phyloP scores from a whole-genome alignment of 2,797 vertebrate genomes.

The Acipenser ruthenus region DNA sequence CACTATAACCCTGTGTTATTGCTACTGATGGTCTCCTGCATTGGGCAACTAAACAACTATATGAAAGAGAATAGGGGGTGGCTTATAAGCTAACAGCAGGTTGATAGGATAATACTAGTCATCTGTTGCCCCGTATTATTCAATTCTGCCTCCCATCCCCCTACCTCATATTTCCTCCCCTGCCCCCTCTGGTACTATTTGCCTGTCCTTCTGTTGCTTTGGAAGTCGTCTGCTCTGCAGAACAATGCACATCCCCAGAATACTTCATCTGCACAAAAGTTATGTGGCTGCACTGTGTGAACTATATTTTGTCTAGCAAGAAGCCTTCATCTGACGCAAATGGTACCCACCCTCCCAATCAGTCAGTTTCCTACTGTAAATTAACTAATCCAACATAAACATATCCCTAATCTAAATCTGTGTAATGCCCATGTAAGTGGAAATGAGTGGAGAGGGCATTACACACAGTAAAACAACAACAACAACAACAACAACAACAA shows the following conservation, averaged over 20 bases:
- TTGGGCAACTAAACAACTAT: slow-evolving; percentile 42
- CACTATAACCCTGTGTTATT: slow-evolving; percentile 53
- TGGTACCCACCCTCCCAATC: slow-evolving; percentile 6
- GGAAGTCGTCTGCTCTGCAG: slow-evolving; percentile 18
- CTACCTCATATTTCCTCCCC: slow-evolving; percentile 48
- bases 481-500: too few relatives aligned
- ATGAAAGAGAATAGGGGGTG: slow-evolving; percentile 53
- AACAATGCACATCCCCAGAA: slow-evolving; percentile 12
- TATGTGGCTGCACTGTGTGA: background rate
- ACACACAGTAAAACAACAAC: background rate
- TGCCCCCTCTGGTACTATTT: slow-evolving; percentile 34
- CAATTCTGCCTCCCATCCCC: slow-evolving; percentile 42
- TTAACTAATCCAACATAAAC: slow-evolving; percentile 47
- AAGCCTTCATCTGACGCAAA: slow-evolving; percentile 2
- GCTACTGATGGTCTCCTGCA: slow-evolving; percentile 48
- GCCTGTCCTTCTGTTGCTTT: slow-evolving; percentile 26
- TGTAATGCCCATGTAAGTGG: slow-evolving; percentile 36
- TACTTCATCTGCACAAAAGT: slow-evolving; percentile 11
- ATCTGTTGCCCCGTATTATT: slow-evolving; percentile 66
- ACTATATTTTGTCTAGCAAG: slow-evolving; percentile 15
- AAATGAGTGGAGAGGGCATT: slow-evolving; percentile 25
- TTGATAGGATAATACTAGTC: slow-evolving; percentile 66
- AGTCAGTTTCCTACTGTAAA: slow-evolving; percentile 24
- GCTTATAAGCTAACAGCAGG: slow-evolving; percentile 56
- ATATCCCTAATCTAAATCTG: slow-evolving; percentile 41